These are phyloP conservation scores for Limenitis camilla DNA, from an alignment of 2,888 invertebrate genomes.

Conservation along the genomic window DNA sequence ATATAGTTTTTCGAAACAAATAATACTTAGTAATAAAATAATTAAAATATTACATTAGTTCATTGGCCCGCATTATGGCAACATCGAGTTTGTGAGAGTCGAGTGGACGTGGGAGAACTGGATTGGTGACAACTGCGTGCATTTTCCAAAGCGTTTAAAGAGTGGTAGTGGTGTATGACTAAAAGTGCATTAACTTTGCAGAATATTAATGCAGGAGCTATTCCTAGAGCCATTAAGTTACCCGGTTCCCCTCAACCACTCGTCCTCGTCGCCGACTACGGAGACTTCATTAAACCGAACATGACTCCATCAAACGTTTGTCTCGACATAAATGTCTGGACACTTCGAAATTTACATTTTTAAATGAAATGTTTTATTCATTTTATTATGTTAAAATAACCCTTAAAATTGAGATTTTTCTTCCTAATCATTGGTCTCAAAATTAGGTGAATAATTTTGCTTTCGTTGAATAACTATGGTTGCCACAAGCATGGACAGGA, in stretches of 20 bases:
- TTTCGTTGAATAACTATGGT: too few species aligned
- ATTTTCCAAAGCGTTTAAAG: slow-evolving; percentile 34
- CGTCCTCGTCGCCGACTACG: slow-evolving; percentile 13
- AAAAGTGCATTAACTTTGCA: slow-evolving; percentile 44
- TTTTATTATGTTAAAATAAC: not conserved
- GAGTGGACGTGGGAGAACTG: slow-evolving; percentile 64
- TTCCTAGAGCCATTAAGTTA: slow-evolving; percentile 43
- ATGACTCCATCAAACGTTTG: slow-evolving; percentile 5
- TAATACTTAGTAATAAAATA: too few species aligned
- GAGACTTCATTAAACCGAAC: slow-evolving; percentile 23
- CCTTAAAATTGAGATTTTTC: too few species aligned
- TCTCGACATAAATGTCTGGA: slow-evolving; percentile 12
- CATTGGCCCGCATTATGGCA: slow-evolving; percentile 29
- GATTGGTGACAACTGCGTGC: slow-evolving; percentile 49
- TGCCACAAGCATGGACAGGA: too few species aligned
- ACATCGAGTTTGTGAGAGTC: slow-evolving; percentile 36
- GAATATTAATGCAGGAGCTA: slow-evolving; percentile 49
- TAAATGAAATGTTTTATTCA: not conserved
- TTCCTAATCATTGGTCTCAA: too few species aligned
- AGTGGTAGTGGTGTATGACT: slow-evolving; percentile 33
- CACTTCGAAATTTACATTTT: slow-evolving; percentile 3
- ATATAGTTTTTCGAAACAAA: too few species aligned
- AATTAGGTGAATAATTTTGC: too few species aligned
- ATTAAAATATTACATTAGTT: not conserved
- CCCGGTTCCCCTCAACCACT: slow-evolving; percentile 17